Conservation (phyloP, 2,113 vertebrate genomes). For the Condylura cristata region DNA sequence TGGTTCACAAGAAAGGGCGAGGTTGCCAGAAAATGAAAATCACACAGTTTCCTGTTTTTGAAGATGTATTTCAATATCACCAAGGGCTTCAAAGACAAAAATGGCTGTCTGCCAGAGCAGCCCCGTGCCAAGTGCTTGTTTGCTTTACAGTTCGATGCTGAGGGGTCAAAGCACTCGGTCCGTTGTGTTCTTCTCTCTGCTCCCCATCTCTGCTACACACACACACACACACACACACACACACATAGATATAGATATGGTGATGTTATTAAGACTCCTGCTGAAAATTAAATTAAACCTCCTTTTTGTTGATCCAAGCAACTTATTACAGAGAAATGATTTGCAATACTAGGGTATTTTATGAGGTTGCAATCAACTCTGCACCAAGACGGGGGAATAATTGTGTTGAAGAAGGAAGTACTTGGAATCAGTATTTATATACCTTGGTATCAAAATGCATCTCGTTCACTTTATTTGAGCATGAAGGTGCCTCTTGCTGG, state of each 20-base stretch:
- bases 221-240: too few relatives aligned
- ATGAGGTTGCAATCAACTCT: not conserved
- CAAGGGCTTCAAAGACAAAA: slow-evolving; percentile 67
- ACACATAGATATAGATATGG: too few relatives aligned
- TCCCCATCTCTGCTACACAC: not conserved
- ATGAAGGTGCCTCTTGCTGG: not conserved
- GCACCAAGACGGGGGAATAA: not conserved
- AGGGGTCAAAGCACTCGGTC: slow-evolving; percentile 20
- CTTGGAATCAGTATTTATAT: not conserved
- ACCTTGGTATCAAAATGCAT: slow-evolving; percentile 17
- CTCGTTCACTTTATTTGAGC: not conserved
- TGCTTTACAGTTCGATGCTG: not conserved
- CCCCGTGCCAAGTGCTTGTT: not conserved
- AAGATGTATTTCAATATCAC: slow-evolving; percentile 73
- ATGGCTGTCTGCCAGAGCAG: slow-evolving; percentile 22
- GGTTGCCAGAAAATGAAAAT: slow-evolving; percentile 70
- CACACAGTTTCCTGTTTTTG: slow-evolving; percentile 78
- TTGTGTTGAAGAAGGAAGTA: not conserved
- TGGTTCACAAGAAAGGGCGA: slow-evolving; percentile 69
- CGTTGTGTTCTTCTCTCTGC: not conserved
- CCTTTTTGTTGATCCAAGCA: slow-evolving; percentile 55
- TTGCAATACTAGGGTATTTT: not conserved
- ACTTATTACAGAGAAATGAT: slow-evolving; percentile 50
- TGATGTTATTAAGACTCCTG: slow-evolving; percentile 47
- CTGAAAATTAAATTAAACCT: slow-evolving; percentile 67